Evolutionary conservation across 2,797 vertebrate genomes (phyloP).

Genomic region (Alcedo quadribrachys): DNA sequence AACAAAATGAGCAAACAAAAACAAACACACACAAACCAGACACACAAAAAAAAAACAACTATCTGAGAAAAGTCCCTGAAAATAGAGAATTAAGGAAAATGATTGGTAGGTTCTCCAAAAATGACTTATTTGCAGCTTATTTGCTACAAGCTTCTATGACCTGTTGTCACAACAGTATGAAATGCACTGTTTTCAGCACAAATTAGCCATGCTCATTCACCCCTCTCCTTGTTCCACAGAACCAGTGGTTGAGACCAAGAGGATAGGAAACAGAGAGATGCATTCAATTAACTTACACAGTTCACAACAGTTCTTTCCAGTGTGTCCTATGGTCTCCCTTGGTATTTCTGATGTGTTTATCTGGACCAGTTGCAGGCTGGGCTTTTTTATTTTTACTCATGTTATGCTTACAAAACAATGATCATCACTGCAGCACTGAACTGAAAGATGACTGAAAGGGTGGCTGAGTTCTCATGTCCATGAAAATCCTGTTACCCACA

Average conservation of each 20-base stretch:
- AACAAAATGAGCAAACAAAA: too few species aligned
- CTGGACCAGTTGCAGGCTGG: background rate
- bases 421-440: background rate
- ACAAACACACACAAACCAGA: too few species aligned
- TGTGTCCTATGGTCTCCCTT: background rate
- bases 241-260: rapidly evolving
- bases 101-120: background rate
- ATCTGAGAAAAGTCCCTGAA: background rate
- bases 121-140: background rate
- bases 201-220: background rate
- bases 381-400: background rate
- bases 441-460: background rate
- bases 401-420: background rate
- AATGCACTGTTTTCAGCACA: background rate
- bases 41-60: too few species aligned
- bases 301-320: background rate
- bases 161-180: background rate
- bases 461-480: background rate
- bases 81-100: background rate
- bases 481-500: background rate
- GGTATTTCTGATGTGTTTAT: background rate
- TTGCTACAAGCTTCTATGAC: background rate
- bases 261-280: background rate
- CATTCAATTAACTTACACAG: background rate
- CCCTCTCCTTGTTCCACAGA: background rate